Evolutionary conservation across 30 jellyfish, hydroid and myxozoan genomes (phyloP).

Genomic region (Phacellophora camtschatica): DNA sequence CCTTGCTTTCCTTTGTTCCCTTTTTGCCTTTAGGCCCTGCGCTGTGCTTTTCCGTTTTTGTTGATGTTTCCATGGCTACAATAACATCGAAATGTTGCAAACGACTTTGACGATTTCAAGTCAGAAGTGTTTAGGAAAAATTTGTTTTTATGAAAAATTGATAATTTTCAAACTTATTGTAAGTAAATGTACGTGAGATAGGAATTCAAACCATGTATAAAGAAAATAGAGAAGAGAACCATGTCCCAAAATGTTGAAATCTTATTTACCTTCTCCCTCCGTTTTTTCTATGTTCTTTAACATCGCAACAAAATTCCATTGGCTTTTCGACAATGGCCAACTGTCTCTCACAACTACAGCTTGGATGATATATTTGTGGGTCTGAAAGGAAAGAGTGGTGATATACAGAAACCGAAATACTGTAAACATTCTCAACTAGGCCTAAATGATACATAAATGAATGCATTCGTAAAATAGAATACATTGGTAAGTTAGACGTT

Average conservation of each 20-base stretch:
- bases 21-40: slow-evolving; percentile 76
- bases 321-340: slow-evolving; percentile 92
- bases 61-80: slow-evolving; percentile 37
- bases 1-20: slow-evolving; percentile 59
- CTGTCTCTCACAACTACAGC: slow-evolving; percentile 77
- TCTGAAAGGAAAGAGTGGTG: slow-evolving; percentile 12
- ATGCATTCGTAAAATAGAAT: too few relatives aligned
- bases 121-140: background rate
- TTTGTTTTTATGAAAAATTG: too few relatives aligned
- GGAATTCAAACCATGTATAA: too few relatives aligned
- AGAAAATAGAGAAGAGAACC: too few relatives aligned
- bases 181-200: too few relatives aligned
- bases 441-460: too few relatives aligned
- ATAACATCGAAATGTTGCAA: too few relatives aligned
- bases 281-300: slow-evolving; percentile 53
- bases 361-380: slow-evolving; percentile 82
- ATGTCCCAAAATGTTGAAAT: too few relatives aligned
- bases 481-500: too few relatives aligned
- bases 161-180: too few relatives aligned
- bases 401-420: too few relatives aligned
- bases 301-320: slow-evolving; percentile 79
- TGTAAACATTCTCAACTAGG: too few relatives aligned
- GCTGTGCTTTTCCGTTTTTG: slow-evolving; percentile 70
- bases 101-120: background rate
- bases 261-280: slow-evolving; percentile 64